Percentiles rank a stretch among this genome's conserved stretches.
Evolutionary conservation across 2,113 vertebrate species (phyloP).

Genomic region (Lepisosteus oculatus): DNA sequence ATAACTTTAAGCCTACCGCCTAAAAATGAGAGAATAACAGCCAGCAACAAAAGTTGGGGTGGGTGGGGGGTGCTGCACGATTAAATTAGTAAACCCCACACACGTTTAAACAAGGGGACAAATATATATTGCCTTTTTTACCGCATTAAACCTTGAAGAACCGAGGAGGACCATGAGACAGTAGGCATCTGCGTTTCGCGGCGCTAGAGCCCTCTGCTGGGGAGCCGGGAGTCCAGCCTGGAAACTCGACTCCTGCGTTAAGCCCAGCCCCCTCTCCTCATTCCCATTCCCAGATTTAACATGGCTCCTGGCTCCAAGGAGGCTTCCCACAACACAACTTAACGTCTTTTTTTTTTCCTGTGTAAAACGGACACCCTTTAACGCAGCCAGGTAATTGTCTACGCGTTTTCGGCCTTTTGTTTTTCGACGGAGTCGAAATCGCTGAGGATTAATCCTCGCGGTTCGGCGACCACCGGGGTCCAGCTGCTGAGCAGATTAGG

Average conservation of each 20-base stretch:
- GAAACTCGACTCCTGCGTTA: conserved; percentile 46
- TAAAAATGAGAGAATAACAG: no score
- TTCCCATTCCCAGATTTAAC: conserved; percentile 38
- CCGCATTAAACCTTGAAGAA: no score
- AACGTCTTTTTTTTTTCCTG: conserved; percentile 17
- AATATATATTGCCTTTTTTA: no score
- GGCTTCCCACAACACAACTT: conserved; percentile 45
- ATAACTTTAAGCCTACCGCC: no score
- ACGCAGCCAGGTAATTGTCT: conserved; percentile 33
- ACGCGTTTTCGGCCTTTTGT: neutral
- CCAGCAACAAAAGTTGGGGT: no score
- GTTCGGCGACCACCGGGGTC: conserved; percentile 2
- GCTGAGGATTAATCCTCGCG: neutral
- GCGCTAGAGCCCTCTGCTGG: conserved; percentile 41
- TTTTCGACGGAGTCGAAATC: neutral
- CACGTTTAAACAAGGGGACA: no score
- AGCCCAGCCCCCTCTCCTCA: conserved; percentile 32
- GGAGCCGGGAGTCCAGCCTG: conserved; percentile 42
- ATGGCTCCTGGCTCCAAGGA: conserved; percentile 49
- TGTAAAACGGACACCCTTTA: conserved; percentile 9
- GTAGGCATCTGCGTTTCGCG: conserved; percentile 21
- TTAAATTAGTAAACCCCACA: no score
- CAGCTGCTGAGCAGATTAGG: conserved; percentile 5
- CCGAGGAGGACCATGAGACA: no score
- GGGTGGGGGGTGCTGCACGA: no score